Base-by-base conservation (phyloP, 2,797 vertebrate genomes). In the Chaetophractus vellerosus region DNA sequence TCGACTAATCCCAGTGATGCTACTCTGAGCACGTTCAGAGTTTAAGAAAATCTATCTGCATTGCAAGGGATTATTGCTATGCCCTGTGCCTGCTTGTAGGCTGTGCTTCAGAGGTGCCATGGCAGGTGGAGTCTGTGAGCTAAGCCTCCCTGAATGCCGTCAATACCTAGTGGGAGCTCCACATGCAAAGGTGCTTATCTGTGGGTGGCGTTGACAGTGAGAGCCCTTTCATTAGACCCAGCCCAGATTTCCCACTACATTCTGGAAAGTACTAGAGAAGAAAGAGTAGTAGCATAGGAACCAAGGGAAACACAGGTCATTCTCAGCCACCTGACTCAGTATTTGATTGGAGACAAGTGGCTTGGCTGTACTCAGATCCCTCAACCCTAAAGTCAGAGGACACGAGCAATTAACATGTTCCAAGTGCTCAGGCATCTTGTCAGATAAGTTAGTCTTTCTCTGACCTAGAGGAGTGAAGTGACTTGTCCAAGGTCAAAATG, bases 41-140 rank as follows among this genome's bases (percentile, higher is more conserved):
- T 93, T 97, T 80, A 88, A 90, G 83, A 74, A 79, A 72, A 41
- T 96, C 94, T 74, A 90, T 96, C 81, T 48, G 98, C 92, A 72
- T 83, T 69, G 96, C 38, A 68, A 84, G 88, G 81, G 41, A 91
- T 97, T 97, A 93, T 38, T 80, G 45, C 52, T 64, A 5, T 0
- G 0, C 19, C 63, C 33, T 93, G 18, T 31, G 18, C 68, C 86
- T 90, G 19, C 79, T 88, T 83, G 69, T 11, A 41, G 36, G 50
- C n/a, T 24, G 75, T 50, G 36, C 26, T 91, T 84, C 45, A 9
- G 87, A 85, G 76, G 33, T 0, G 19, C 66, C 16, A 1, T 41
- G 72, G 52, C 50, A 96, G 68, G 68, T 85, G 52, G n/a, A 55
- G 38, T 71, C 57, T 1, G 0, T 21, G 50, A 33, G 10, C 6